Evolutionary conservation across 2,888 invertebrate genomes (phyloP), one percentile per base, ranked within the genome.

Genomic region (Crossocerus cetratus): DNA sequence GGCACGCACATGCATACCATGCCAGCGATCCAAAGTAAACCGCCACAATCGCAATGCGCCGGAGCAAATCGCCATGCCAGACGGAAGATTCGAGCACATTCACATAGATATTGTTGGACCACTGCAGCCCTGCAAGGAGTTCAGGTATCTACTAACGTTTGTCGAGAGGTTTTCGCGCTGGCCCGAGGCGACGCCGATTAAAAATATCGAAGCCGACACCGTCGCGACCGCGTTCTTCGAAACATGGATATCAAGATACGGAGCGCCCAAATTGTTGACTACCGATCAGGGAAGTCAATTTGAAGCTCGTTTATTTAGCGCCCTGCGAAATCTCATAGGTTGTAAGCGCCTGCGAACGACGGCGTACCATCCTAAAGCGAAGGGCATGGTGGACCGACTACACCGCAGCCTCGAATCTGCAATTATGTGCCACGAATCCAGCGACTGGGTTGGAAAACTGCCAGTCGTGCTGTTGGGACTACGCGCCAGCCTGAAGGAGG

Each of bases 221-320:
- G 49, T 65, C 0, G 65, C 65, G 5, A 4, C 18, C 2, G 69
- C 2, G 4, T 23, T 23, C 23, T 23, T 23, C 4, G 23, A 4
- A 4, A 23, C 23, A 3, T 83, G 83, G 80, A 72, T 84, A 18
- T 21, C 70, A 14, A 67, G 70, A 2, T 83, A 73, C 8, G 78
- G 77, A 1, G 69, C 76, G 2, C 77, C 80, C 0, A 32, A 56
- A 0, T 55, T 54, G 23, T 23, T 23, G 23, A 23, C 23, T 23
- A 23, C 23, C 2, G 23, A 23, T 23, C 23, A 23, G 23, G 23
- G 23, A 23, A 23, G 23, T 23, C 23, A 23, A 23, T 23, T 23
- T 23, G 23, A 23, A 23, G 23, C 4, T 4, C 4, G 74, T 84
- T 74, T 90, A 4, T 90, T 89, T 71, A 63, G 76, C n/a, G 76